Evolutionary conservation across 2,888 invertebrate genomes (phyloP).

Genomic region (Acanthosoma haemorrhoidale): DNA sequence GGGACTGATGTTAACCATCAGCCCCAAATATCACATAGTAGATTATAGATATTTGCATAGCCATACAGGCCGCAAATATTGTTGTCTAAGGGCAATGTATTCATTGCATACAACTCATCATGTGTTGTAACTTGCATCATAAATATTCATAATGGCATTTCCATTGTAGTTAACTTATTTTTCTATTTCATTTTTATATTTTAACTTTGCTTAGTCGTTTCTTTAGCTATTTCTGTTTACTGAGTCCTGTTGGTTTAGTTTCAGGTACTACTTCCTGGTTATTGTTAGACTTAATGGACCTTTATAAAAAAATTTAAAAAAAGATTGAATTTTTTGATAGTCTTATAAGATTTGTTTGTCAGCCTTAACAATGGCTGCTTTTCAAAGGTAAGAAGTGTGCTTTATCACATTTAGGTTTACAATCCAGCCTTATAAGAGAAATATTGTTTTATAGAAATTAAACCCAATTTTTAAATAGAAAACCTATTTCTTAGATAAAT

Average conservation of each 20-base stretch:
- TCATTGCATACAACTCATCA: too few species aligned
- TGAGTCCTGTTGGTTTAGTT: constrained; percentile 16
- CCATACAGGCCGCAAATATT: too few species aligned
- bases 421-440: constrained; percentile 23
- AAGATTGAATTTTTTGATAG: neutral
- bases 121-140: too few species aligned
- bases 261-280: constrained; percentile 23
- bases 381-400: constrained; percentile 19
- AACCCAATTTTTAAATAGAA: too few species aligned
- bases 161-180: too few species aligned
- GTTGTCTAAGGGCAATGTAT: too few species aligned
- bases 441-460: neutral
- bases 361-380: neutral
- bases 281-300: constrained; percentile 6
- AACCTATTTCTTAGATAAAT: too few species aligned
- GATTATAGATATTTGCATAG: too few species aligned
- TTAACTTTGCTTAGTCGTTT: neutral
- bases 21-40: too few species aligned
- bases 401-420: neutral
- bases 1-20: too few species aligned
- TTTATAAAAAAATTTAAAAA: neutral
- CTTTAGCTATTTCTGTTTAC: neutral
- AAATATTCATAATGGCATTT: too few species aligned
- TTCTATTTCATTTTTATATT: neutral
- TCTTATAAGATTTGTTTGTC: neutral